These are phyloP conservation scores for Trachythela sp. DNA, from an alignment of 64 coral and sea anemone genomes.

Conservation along the genomic window DNA sequence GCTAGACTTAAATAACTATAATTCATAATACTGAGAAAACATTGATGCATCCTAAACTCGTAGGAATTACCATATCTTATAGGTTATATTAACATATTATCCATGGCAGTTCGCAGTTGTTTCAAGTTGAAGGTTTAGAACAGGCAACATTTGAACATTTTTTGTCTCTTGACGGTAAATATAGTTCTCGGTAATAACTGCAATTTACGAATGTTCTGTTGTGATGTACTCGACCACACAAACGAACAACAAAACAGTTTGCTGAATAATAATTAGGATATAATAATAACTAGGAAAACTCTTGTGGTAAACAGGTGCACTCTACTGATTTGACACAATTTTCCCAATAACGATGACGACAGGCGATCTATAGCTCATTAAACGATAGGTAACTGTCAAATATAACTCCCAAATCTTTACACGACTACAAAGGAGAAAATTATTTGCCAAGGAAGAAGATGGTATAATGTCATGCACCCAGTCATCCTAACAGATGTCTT, in stretches of 20 bases:
- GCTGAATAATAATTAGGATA: background rate
- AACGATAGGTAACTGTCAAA: background rate
- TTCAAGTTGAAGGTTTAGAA: no score
- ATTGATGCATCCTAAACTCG: no score
- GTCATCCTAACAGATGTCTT: background rate
- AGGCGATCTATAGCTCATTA: background rate
- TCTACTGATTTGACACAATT: background rate
- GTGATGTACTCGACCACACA: background rate
- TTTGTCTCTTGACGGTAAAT: no score
- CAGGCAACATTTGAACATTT: no score
- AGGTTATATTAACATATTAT: no score
- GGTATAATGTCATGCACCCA: background rate
- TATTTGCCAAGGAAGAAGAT: background rate
- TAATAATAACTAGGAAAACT: background rate
- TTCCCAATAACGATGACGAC: background rate
- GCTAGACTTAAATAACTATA: no score
- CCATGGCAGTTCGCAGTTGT: no score
- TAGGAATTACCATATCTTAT: no score
- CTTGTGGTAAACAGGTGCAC: background rate
- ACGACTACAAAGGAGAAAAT: background rate
- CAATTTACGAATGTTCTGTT: background rate
- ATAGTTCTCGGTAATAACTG: background rate
- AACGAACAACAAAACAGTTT: background rate
- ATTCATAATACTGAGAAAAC: no score
- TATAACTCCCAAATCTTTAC: background rate